These are phyloP conservation scores for Ephydatia muelleri DNA, from an alignment of 37 sponge, comb jelly and placozoan genomes.

Conservation along the genomic window DNA sequence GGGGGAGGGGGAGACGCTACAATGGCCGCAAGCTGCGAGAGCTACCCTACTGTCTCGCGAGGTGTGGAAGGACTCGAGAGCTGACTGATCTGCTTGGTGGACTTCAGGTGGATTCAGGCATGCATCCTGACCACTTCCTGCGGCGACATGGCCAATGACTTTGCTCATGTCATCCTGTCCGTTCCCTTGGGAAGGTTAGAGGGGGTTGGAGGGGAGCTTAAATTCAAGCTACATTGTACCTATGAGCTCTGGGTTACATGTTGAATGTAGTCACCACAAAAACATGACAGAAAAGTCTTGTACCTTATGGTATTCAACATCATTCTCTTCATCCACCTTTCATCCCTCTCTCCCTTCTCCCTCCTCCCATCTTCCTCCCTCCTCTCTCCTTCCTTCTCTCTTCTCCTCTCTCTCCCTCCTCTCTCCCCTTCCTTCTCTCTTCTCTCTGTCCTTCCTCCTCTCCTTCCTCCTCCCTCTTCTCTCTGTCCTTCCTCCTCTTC, in stretches of 20 bases:
- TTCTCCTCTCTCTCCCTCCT: too few relatives aligned
- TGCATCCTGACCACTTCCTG: conserved; percentile 15
- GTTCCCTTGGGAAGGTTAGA: conserved; percentile 57
- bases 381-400: too few relatives aligned
- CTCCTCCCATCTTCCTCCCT: too few relatives aligned
- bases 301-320: too few relatives aligned
- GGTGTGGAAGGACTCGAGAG: conserved; percentile 13
- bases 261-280: too few relatives aligned
- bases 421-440: too few relatives aligned
- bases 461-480: not conserved
- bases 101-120: conserved; percentile 60
- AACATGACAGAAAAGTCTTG: too few relatives aligned
- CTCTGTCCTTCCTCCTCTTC: not conserved
- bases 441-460: not conserved
- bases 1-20: conserved; percentile 20
- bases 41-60: conserved; percentile 61
- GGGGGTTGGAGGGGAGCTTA: not conserved
- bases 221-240: not conserved
- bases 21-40: conserved; percentile 67
- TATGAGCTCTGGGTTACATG: too few relatives aligned
- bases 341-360: too few relatives aligned
- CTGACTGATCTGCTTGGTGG: conserved; percentile 51
- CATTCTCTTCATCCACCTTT: too few relatives aligned
- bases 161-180: conserved; percentile 43
- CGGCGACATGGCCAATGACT: conserved; percentile 44